Conservation (phyloP, 2,113 vertebrate species). For the Hoplias malabaricus region DNA sequence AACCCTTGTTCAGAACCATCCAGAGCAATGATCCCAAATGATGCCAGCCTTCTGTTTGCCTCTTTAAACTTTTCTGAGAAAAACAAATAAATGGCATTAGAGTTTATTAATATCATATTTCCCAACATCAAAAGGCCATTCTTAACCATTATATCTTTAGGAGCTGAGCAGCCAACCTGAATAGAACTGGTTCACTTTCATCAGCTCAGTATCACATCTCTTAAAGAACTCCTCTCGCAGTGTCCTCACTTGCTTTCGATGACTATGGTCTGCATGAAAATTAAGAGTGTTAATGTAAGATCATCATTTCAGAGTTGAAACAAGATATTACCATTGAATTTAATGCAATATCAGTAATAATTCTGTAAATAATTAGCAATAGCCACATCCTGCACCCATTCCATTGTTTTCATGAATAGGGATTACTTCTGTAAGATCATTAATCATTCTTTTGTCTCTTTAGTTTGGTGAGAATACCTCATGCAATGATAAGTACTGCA, state of each 20-base stretch:
- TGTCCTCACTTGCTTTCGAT: conserved; percentile 29
- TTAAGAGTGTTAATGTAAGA: conserved; percentile 8
- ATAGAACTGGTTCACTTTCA: conserved; percentile 59
- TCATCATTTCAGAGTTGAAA: no score
- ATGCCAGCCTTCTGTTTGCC: conserved; percentile 43
- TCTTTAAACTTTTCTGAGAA: conserved; percentile 56
- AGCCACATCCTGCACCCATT: background rate
- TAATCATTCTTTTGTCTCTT: conserved; percentile 37
- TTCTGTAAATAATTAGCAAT: background rate
- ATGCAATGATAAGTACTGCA: conserved; percentile 25
- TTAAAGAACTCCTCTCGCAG: conserved; percentile 52
- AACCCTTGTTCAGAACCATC: conserved; percentile 7
- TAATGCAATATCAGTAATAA: no score
- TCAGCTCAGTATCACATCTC: conserved; percentile 55
- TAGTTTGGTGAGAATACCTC: conserved; percentile 21
- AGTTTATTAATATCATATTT: background rate
- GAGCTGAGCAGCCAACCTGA: conserved; percentile 48
- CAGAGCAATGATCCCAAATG: conserved; percentile 42
- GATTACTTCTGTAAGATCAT: conserved; percentile 16
- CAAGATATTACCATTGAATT: no score
- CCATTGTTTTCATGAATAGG: background rate
- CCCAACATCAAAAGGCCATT: background rate
- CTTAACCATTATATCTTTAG: background rate
- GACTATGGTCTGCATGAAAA: conserved; percentile 27
- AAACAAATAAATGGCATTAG: background rate